A percentile compares a stretch with the other conserved stretches of the same genome.
These are phyloP conservation scores for Sus cebifrons DNA, from an alignment of 2,797 vertebrate species.

Conservation along the genomic window DNA sequence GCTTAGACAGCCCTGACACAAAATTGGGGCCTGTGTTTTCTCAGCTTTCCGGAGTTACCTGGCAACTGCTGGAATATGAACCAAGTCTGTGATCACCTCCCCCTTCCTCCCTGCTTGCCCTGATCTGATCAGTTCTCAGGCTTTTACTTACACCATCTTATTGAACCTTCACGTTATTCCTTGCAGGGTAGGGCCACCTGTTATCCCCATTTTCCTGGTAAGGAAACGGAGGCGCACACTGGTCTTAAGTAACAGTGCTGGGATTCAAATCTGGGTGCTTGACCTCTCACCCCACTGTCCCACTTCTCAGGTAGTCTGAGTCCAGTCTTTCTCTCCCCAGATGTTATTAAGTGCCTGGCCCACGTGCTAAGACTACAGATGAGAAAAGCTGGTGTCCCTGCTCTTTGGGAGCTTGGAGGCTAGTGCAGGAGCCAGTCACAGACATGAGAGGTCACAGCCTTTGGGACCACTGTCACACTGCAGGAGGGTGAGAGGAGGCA, in stretches of 20 bases:
- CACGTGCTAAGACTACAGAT: not conserved
- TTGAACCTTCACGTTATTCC: not conserved
- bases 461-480: not conserved
- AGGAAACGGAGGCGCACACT: not conserved
- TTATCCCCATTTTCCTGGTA: not conserved
- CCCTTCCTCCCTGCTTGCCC: not conserved
- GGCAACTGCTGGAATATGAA: not conserved
- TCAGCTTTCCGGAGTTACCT: not conserved
- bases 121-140: not conserved
- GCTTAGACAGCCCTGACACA: too few relatives aligned
- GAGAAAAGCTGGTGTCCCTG: not conserved
- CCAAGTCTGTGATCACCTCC: not conserved
- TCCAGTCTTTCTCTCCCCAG: not conserved
- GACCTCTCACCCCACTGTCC: not conserved
- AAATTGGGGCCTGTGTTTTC: fast-evolving
- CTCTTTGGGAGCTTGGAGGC: not conserved
- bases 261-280: not conserved
- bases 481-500: not conserved
- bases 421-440: not conserved
- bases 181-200: not conserved
- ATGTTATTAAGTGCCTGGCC: not conserved
- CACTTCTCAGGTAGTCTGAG: not conserved
- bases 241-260: not conserved
- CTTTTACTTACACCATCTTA: not conserved
- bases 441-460: not conserved